These are phyloP conservation scores for Synaphobranchus kaupii DNA, from an alignment of 2,797 vertebrate genomes.

Conservation along the genomic window DNA sequence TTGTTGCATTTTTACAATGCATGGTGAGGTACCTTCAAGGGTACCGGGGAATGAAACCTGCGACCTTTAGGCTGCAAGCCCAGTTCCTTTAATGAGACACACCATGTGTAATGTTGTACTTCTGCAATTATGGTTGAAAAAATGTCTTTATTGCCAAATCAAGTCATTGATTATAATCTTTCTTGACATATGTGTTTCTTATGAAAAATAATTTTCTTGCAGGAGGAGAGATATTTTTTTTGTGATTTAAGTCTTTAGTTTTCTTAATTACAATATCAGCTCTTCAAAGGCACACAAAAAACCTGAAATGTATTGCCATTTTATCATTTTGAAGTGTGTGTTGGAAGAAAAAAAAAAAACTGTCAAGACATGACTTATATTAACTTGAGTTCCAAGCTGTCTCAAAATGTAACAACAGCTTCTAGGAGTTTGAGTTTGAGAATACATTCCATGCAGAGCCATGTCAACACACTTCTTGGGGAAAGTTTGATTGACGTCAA, in stretches of 20 bases:
- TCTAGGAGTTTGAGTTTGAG: not conserved
- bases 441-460: not conserved
- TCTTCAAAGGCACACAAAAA: not conserved
- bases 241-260: not conserved
- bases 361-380: conserved; percentile 4
- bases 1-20: too few species aligned
- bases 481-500: conserved; percentile 1
- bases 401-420: not conserved
- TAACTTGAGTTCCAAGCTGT: not conserved
- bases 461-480: not conserved
- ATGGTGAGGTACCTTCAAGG: too few species aligned
- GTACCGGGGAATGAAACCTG: too few species aligned
- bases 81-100: too few species aligned
- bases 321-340: not conserved
- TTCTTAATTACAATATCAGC: not conserved
- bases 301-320: not conserved
- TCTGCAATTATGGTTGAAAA: not conserved
- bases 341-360: not conserved
- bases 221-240: not conserved
- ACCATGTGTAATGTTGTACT: not conserved
- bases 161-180: not conserved
- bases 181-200: not conserved
- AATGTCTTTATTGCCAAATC: not conserved
- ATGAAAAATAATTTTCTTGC: not conserved
- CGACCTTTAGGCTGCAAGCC: too few species aligned